Base-by-base conservation (phyloP, 2,113 vertebrate genomes). In the Corythornis cristatus region DNA sequence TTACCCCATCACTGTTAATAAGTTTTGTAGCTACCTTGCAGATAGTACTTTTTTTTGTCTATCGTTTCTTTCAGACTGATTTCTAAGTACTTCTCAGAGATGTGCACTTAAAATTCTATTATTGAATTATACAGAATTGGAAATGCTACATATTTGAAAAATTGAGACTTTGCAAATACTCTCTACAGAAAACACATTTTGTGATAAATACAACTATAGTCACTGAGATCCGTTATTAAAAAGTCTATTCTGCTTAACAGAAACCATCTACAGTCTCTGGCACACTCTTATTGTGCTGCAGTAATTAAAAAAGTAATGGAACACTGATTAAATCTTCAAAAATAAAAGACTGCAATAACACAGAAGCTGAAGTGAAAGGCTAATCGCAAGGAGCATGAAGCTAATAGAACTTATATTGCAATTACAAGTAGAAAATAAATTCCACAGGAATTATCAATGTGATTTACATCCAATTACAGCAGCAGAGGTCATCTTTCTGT, bases 381-480 rank as follows among this genome's bases (percentile, higher is more conserved):
- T 42, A 76, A 37, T 72, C 1, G 1, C 0, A 14, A 92, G 78
- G 28, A 84, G 11, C 15, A 79, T 56, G 62, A 73, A 92, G 15
- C 11, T 89, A 83, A 81, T 61, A 70, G 29, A 75, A 51, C 8
- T 60, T 93, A 54, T 76, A 83, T 70, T 70, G 33, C 58, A 89
- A 89, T 89, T 93, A 70, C 57, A 93, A 76, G 61, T 16, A 60
- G 37, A 91, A 88, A 87, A 92, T 21, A 90, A 83, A 88, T 83
- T 83, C 22, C 66, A 72, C 57, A 94, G 54, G 43, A 88, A 86
- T 67, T 82, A 90, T 83, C 40, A 46, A 14, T 70, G n/a, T 60
- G 58, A 82, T 95, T 93, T 86, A 45, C 56, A 80, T 89, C 73
- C 88, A 75, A 93, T 93, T 93, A 82, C 58, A 89, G 20, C 50